Conservation (phyloP, 2,888 invertebrate species). For the Koerneria pararmatus region DNA sequence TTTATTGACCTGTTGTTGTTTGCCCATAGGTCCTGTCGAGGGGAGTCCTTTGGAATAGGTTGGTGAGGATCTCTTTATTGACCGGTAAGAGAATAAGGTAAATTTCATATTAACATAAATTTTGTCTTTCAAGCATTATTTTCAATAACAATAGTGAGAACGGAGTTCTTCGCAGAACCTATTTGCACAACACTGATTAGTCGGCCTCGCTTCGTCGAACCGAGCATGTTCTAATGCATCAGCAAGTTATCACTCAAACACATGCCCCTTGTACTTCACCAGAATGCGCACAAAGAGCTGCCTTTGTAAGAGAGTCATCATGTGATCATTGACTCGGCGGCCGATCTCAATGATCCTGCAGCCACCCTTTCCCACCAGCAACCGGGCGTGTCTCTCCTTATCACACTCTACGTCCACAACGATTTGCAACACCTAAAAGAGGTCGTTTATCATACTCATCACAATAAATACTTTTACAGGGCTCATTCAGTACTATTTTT, state of each 20-base stretch:
- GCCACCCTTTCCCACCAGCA: slow-evolving; percentile 33
- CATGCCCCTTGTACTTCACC: slow-evolving; percentile 37
- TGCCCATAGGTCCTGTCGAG: too few species aligned
- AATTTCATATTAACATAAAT: too few species aligned
- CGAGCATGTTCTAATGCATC: too few species aligned
- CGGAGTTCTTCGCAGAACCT: too few species aligned
- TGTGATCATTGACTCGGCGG: slow-evolving; percentile 39
- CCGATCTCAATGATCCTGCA: slow-evolving; percentile 29
- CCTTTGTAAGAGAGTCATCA: slow-evolving; percentile 41
- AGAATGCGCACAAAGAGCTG: slow-evolving; percentile 37
- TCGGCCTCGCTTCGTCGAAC: too few species aligned
- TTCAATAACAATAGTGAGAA: too few species aligned
- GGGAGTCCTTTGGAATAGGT: too few species aligned
- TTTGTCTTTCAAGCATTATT: too few species aligned
- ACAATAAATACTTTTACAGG: background rate
- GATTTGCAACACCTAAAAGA: slow-evolving; percentile 33
- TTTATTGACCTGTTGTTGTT: too few species aligned
- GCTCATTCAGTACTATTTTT: slow-evolving; percentile 7
- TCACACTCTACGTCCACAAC: slow-evolving; percentile 45
- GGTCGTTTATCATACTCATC: background rate
- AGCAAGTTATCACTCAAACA: slow-evolving; percentile 22
- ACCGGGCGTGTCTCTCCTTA: slow-evolving; percentile 43
- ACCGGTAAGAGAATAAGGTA: too few species aligned
- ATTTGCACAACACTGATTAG: too few species aligned
- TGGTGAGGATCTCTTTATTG: too few species aligned